Evolutionary conservation across 2,797 vertebrate genomes (phyloP).

Genomic region (Chromis chromis): DNA sequence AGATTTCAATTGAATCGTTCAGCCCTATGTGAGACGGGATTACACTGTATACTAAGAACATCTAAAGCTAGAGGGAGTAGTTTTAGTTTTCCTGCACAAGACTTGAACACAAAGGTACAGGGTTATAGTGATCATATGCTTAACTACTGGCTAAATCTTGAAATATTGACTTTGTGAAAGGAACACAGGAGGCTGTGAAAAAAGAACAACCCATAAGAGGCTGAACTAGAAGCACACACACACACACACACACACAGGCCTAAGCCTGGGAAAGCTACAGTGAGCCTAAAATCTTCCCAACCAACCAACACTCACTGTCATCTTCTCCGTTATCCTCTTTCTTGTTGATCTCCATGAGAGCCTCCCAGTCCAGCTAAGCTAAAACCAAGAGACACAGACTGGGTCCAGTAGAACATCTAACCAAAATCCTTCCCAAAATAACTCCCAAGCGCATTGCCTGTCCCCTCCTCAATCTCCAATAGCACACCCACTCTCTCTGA

Average conservation of each 20-base stretch:
- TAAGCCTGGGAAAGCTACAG: constrained; percentile 36
- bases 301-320: constrained; percentile 67
- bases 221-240: constrained; percentile 31
- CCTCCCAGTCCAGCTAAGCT: constrained; percentile 41
- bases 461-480: constrained; percentile 44
- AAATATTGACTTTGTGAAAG: constrained; percentile 1
- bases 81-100: neutral
- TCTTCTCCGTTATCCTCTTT: constrained; percentile 61
- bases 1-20: too few species aligned
- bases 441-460: constrained; percentile 12
- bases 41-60: neutral
- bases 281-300: constrained; percentile 31
- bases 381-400: constrained; percentile 56
- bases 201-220: neutral
- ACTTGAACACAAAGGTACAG: neutral
- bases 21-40: too few species aligned
- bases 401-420: constrained; percentile 48
- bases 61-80: neutral
- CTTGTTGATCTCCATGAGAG: constrained; percentile 58
- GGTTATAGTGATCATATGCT: neutral
- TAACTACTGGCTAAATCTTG: constrained; percentile 4
- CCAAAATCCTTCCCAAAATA: constrained; percentile 56
- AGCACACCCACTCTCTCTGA: constrained; percentile 27
- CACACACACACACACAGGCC: constrained; percentile 11
- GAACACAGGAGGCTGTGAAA: constrained; percentile 1